phyloP scores from a whole-genome alignment of 2,797 vertebrate genomes.

The Falco columbarius region DNA sequence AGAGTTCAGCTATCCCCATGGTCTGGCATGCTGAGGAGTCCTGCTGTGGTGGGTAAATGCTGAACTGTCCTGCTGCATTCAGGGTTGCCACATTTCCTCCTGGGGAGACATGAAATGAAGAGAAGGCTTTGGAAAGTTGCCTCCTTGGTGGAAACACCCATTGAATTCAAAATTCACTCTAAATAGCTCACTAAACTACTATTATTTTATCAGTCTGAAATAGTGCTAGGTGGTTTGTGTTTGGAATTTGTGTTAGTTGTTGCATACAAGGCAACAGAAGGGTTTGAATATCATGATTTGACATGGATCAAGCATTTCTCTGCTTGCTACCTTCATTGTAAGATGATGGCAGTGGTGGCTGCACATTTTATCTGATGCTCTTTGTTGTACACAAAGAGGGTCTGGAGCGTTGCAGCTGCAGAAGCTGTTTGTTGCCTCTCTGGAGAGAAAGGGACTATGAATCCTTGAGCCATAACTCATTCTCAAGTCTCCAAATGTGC shows the following conservation, averaged over 20 bases:
- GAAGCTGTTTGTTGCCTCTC: neutral
- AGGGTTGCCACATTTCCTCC: neutral
- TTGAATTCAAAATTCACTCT: neutral
- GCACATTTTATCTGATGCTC: neutral
- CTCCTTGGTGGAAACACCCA: neutral
- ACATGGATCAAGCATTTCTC: neutral
- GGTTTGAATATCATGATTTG: neutral
- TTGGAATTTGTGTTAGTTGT: neutral
- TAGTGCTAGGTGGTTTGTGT: neutral
- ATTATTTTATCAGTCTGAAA: neutral
- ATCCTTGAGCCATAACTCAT: neutral
- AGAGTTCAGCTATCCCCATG: neutral
- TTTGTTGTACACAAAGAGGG: neutral
- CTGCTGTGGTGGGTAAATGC: neutral
- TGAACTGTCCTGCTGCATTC: neutral
- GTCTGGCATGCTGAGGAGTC: neutral
- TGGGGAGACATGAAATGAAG: neutral
- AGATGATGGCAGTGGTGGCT: neutral
- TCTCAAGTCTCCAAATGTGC: neutral
- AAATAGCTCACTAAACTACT: neutral
- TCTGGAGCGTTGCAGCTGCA: neutral
- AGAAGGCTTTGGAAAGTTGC: neutral
- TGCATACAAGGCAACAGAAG: neutral
- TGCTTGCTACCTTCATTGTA: neutral
- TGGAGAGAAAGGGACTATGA: neutral